Conservation (phyloP, 2,113 vertebrate genomes). For the Cyanoramphus novaezelandiae region DNA sequence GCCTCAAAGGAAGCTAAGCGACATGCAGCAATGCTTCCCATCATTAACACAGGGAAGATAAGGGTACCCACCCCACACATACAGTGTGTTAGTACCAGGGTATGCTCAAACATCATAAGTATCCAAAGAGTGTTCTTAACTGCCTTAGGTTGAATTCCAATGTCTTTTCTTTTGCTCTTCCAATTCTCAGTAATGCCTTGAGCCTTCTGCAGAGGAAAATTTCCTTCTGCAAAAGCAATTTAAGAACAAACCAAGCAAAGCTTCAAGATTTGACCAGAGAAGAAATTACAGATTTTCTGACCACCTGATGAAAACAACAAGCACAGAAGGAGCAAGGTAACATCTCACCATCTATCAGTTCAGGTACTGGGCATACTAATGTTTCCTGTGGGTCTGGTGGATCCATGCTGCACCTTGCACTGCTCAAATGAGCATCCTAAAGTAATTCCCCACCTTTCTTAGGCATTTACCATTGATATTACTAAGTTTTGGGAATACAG, state of each 20-base stretch:
- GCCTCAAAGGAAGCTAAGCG: background rate
- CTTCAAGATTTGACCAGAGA: background rate
- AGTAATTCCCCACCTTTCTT: background rate
- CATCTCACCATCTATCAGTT: background rate
- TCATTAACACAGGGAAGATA: background rate
- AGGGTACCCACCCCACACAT: background rate
- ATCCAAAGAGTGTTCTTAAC: background rate
- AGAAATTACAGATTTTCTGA: background rate
- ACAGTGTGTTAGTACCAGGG: accelerated
- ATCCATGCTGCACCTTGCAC: background rate
- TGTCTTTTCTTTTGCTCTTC: background rate
- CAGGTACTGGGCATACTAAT: background rate
- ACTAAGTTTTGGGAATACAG: background rate
- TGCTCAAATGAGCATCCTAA: background rate
- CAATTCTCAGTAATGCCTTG: background rate
- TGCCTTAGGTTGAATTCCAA: background rate
- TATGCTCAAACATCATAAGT: background rate
- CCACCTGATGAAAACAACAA: background rate
- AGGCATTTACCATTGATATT: constrained; percentile 30
- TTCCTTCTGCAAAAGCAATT: background rate
- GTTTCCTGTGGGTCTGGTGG: background rate
- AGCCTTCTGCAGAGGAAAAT: background rate
- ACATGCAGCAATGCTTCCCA: background rate
- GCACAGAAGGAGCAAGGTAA: background rate
- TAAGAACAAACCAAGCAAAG: background rate